Evolutionary conservation across 2,113 vertebrate genomes (phyloP), one percentile per base, ranked within the genome.

Genomic region (Monarcha castaneiventris): DNA sequence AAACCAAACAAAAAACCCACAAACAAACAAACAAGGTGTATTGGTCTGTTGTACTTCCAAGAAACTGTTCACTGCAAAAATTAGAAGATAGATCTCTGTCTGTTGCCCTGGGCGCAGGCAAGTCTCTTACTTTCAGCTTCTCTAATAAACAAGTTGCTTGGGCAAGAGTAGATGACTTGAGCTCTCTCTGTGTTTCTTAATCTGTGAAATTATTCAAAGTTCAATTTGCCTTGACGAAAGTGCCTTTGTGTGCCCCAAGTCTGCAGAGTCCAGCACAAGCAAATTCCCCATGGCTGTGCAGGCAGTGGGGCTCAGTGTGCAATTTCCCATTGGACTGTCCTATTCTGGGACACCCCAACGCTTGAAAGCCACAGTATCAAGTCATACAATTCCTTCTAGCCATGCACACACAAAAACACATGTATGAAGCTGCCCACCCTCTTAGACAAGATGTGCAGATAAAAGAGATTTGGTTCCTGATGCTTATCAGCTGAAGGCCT

Each of bases 151-250:
- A 86, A 61, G 27, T 48, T 55, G 20, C 55, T 35, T 58, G 35
- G 54, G 66, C 63, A 84, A 52, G 52, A 44, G n/a, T 52, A 87
- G 81, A 76, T 48, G 33, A 91, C 27, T 83, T 86, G 51, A 85
- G 43, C 33, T 43, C 67, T 84, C 62, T 81, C 59, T 55, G 30
- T 37, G 46, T 32, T 89, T 92, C 79, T 90, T 94, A 82, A 94
- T 80, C 81, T 85, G 41, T 81, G 74, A 80, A 96, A 91, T 93
- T 46, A 92, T 81, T 93, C 83, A 66, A 75, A 86, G 73, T 78
- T 89, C 4, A 4, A 68, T 87, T 68, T 82, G 58, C 59, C 73
- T 54, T 32, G 43, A 95, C 92, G 95, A 89, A 96, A 87, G 66
- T 67, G 51, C 68, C 80, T 93, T 84, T 96, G 91, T 90, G 61